phyloP scores from a whole-genome alignment of 1,140 invertebrate genomes.

The Drosophila varians region DNA sequence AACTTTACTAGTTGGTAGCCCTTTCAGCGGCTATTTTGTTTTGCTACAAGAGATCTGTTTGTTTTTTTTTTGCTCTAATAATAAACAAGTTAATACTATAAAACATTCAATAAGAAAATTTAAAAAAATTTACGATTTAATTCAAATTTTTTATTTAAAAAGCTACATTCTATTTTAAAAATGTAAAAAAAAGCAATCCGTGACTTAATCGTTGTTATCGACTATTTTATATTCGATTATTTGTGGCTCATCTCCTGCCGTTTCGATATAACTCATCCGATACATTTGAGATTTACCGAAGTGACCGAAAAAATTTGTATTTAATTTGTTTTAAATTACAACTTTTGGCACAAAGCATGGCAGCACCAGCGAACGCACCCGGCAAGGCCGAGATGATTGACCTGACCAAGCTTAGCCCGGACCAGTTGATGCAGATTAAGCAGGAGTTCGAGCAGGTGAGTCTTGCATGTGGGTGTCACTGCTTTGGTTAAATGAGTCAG shows the following conservation, averaged over 20 bases:
- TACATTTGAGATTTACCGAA: neutral
- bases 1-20: no score
- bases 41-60: no score
- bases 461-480: conserved; percentile 49
- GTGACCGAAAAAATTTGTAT: conserved; percentile 40
- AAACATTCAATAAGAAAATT: no score
- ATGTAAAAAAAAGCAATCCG: no score
- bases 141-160: no score
- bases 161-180: no score
- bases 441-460: conserved; percentile 93
- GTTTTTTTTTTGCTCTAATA: no score
- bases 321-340: conserved; percentile 54
- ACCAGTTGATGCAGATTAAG: conserved; percentile 91
- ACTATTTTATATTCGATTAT: neutral
- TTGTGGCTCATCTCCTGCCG: neutral
- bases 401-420: conserved; percentile 90
- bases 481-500: conserved; percentile 26
- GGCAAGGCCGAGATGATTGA: conserved; percentile 89
- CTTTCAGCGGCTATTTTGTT: no score
- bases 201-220: neutral
- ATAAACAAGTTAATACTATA: no score
- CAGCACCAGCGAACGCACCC: conserved; percentile 49
- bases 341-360: conserved; percentile 64
- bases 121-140: no score
- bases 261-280: neutral